These are phyloP conservation scores for Rousettus madagascariensis DNA, from an alignment of 2,797 vertebrate genomes.

Conservation along the genomic window DNA sequence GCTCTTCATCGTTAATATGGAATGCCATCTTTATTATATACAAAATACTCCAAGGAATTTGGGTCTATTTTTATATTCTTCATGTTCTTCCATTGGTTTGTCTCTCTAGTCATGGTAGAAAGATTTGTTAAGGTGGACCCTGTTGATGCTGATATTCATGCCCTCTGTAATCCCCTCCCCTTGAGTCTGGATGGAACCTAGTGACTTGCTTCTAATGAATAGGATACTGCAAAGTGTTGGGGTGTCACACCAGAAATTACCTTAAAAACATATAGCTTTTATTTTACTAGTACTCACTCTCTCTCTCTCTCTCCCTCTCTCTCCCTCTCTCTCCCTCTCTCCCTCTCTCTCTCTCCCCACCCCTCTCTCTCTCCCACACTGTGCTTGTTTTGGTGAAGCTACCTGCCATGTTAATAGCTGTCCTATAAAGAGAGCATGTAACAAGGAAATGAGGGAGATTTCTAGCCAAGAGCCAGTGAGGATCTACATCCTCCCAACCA, in stretches of 20 bases:
- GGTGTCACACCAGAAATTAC: too few relatives aligned
- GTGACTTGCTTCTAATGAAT: neutral
- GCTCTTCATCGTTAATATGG: neutral
- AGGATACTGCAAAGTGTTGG: neutral
- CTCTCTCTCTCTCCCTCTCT: neutral
- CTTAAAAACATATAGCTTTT: neutral
- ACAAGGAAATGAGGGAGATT: neutral
- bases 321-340: neutral
- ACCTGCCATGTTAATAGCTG: neutral
- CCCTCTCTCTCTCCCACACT: neutral
- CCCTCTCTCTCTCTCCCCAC: too few relatives aligned
- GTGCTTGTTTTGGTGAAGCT: neutral
- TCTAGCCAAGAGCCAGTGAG: neutral
- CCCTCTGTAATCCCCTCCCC: neutral
- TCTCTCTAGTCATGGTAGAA: neutral
- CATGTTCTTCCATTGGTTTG: too few relatives aligned
- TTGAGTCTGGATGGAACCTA: neutral
- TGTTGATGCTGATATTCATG: neutral
- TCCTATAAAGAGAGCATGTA: neutral
- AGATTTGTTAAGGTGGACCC: neutral
- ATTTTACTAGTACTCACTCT: neutral
- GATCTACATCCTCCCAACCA: neutral
- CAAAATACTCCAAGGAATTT: neutral
- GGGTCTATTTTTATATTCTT: neutral
- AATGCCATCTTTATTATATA: neutral